Percentiles rank a stretch among this genome's conserved stretches.
Evolutionary conservation across 2,888 invertebrate species (phyloP).

Genomic region (Polydrusus cervinus): DNA sequence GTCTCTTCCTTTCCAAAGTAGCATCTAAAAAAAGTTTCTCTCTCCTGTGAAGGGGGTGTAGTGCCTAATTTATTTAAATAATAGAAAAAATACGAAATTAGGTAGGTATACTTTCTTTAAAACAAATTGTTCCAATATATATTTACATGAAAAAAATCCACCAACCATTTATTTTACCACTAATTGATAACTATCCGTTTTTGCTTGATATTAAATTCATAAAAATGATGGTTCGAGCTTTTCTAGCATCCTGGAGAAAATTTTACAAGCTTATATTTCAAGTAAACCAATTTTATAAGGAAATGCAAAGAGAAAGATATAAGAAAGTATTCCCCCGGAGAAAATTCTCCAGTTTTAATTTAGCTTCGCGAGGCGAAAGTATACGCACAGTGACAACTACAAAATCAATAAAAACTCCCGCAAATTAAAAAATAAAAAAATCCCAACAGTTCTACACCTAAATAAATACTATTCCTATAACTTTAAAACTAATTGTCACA

Average conservation of each 20-base stretch:
- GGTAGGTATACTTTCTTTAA: too few species aligned
- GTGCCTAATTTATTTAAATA: too few species aligned
- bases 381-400: slow-evolving; percentile 56
- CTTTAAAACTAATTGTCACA: too few species aligned
- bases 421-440: slow-evolving; percentile 1
- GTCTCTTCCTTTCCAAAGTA: too few species aligned
- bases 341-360: slow-evolving; percentile 69
- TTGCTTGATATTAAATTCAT: too few species aligned
- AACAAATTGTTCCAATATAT: too few species aligned
- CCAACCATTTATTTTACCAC: too few species aligned
- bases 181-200: too few species aligned
- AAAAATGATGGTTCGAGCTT: background rate
- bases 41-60: too few species aligned
- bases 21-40: too few species aligned
- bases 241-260: background rate
- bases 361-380: slow-evolving; percentile 63
- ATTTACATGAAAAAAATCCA: too few species aligned
- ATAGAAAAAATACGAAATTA: too few species aligned
- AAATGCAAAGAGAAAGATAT: slow-evolving; percentile 62
- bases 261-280: background rate
- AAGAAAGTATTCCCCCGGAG: slow-evolving; percentile 66
- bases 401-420: slow-evolving; percentile 55
- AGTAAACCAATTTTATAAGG: slow-evolving; percentile 29
- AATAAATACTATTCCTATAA: background rate
- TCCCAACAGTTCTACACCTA: background rate